Base-by-base conservation (phyloP, 2,888 invertebrate species). In the Helicoverpa assulta region DNA sequence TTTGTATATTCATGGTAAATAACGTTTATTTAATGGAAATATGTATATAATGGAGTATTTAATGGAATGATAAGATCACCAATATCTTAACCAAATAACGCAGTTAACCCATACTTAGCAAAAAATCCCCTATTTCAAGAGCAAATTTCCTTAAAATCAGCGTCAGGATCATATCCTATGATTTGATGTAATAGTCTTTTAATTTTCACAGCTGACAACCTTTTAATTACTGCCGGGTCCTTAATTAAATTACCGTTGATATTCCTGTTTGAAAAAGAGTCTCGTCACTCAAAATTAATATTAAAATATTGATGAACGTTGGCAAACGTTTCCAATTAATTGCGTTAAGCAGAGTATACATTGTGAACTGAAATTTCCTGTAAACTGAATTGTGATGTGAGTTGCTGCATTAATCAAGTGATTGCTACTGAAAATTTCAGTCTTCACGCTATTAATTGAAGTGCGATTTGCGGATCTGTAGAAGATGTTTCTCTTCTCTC, bases 321-420 rank as follows among this genome's bases (percentile, higher is more conserved):
- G 60, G 56, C 65, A 63, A 67, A 71, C 67, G 59, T 63, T 65
- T 67, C 62, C 76, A 77, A 73, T 77, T 77, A 72, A 68, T 80
- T 71, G 67, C 54, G 64, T 72, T 60, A 75, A 68, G 58, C 65
- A 67, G 68, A 52, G 65, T 77, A 67, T 73, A 61, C 78, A 65
- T 54, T 73, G 59, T 73, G n/a, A 57, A 76, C 43, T 62, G 68
- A 68, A 76, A 65, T 67, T 65, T 47, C 54, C 54, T 67, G 61
- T 55, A 43, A 43, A 68, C 55, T 56, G 64, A 65, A 58, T 53
- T 62, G 55, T 37, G 21, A 52, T 18, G 14, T 19, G 18, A 61
- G 51, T 18, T 58, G 40, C 21, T 19, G 29, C 29, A 66, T 29
- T n/a, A 50, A 50, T 40, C 19, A 40, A 55, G 40, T 19, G 12